Base-by-base conservation (phyloP, 2,113 vertebrate genomes). In the Athene noctua region DNA sequence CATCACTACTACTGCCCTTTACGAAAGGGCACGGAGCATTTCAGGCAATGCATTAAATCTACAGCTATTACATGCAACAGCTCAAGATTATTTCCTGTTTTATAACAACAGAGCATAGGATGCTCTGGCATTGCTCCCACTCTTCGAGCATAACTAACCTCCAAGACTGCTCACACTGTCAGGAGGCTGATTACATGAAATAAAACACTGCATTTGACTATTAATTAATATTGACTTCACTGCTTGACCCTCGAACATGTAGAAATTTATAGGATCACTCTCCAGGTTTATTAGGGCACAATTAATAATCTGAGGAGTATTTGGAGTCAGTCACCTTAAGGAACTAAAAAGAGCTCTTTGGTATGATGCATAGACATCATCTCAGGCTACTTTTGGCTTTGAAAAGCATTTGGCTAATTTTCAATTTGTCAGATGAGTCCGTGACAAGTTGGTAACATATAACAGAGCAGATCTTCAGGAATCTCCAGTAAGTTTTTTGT, bases 141-240 rank as follows among this genome's bases (percentile, higher is more conserved):
- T 94, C 92, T 67, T 44, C 0, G 20, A 89, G 77, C 9, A 0
- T 92, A 96, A 92, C 92, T 95, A 96, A 96, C 94, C 94, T 94
- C 91, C 66, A 46, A 89, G 92, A 70, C 87, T 94, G 91, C 62
- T 87, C 75, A 91, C 77, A 49, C 91, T 97, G 95, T 97, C 95
- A 96, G 86, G 70, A 88, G 89, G 89, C 94, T 96, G 96, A 95
- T 97, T 95, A 90, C 89, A 95, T 59, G 84, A 97, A 96, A 96
- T 96, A 97, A 95, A 97, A 96, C 94, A 96, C 81, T 67, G 79
- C 81, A 88, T 95, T 92, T 97, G 93, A 94, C 96, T 97, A 95
- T 95, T 95, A 97, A 97, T 96, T 97, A 97, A 97, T 96, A 97
- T 93, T 90, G 94, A 96, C 96, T 97, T 97, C 95, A 88, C 74